Evolutionary conservation across 2,888 invertebrate genomes (phyloP).

Genomic region (Ornithoptera priamus): DNA sequence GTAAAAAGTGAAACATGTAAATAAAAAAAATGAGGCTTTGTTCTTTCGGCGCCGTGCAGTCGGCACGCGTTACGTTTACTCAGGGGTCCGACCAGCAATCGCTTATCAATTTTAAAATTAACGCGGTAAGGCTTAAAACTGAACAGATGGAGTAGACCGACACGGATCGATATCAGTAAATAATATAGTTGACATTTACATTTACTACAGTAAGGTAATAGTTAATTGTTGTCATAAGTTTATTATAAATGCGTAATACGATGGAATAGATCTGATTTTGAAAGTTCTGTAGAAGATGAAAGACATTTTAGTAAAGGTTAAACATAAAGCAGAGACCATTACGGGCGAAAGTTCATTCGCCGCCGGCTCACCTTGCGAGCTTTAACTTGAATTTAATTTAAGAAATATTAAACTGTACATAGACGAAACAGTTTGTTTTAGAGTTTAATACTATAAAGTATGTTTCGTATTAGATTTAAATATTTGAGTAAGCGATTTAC

Average conservation of each 20-base stretch:
- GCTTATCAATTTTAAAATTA: constrained; percentile 10
- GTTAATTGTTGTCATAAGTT: background rate
- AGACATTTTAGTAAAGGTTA: no score
- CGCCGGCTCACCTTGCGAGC: constrained; percentile 8
- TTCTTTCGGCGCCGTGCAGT: constrained; percentile 40
- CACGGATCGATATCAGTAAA: constrained; percentile 25
- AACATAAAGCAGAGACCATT: constrained; percentile 4
- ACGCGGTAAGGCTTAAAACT: constrained; percentile 12
- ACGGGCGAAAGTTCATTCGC: constrained; percentile 21
- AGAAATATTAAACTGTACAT: no score
- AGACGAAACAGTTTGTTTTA: no score
- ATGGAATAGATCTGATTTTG: background rate
- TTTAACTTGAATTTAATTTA: constrained; percentile 10
- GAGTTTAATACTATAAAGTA: no score
- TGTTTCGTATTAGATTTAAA: no score
- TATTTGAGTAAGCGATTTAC: no score
- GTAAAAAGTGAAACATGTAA: constrained; percentile 31
- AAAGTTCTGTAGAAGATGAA: no score
- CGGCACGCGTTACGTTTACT: constrained; percentile 35
- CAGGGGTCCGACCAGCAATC: constrained; percentile 10
- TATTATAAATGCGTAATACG: background rate
- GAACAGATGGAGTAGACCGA: background rate
- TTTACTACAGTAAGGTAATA: constrained; percentile 15
- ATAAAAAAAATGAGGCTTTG: constrained; percentile 34
- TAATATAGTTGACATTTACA: constrained; percentile 20